Percentiles rank a stretch among this genome's conserved stretches.
Conservation (phyloP, 2,888 invertebrate species). For the Amphipyra tragopoginis region DNA sequence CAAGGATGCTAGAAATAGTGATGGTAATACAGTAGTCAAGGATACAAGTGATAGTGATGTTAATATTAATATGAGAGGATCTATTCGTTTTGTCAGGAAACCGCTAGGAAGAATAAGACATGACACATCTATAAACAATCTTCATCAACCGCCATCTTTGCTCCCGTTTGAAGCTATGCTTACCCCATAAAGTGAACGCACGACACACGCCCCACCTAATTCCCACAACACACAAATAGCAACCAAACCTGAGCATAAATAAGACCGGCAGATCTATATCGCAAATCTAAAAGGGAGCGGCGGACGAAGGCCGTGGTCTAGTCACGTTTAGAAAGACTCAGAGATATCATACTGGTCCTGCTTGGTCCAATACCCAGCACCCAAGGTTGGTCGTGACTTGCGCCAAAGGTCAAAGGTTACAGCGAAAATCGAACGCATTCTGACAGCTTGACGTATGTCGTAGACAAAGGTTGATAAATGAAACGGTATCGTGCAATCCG, state of each 20-base stretch:
- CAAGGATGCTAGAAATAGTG: neutral
- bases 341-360: constrained; percentile 49
- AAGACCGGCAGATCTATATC: constrained; percentile 76
- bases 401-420: constrained; percentile 81
- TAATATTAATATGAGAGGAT: neutral
- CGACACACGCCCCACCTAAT: constrained; percentile 46
- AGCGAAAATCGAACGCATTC: constrained; percentile 73
- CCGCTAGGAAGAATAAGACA: too few species aligned
- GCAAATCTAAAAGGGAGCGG: constrained; percentile 82
- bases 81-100: too few species aligned
- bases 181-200: constrained; percentile 10
- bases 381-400: constrained; percentile 85
- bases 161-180: neutral
- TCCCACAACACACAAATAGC: constrained; percentile 65
- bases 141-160: too few species aligned
- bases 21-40: neutral
- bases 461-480: constrained; percentile 64
- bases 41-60: neutral
- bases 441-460: constrained; percentile 76
- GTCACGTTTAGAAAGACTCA: constrained; percentile 85
- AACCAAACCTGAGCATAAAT: constrained; percentile 67
- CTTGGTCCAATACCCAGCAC: constrained; percentile 66
- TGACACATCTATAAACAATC: too few species aligned
- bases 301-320: constrained; percentile 79
- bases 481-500: constrained; percentile 51